Evolutionary conservation across 2,113 vertebrate genomes (phyloP), one percentile per base, ranked within the genome.

Genomic region (Ranitomeya variabilis): DNA sequence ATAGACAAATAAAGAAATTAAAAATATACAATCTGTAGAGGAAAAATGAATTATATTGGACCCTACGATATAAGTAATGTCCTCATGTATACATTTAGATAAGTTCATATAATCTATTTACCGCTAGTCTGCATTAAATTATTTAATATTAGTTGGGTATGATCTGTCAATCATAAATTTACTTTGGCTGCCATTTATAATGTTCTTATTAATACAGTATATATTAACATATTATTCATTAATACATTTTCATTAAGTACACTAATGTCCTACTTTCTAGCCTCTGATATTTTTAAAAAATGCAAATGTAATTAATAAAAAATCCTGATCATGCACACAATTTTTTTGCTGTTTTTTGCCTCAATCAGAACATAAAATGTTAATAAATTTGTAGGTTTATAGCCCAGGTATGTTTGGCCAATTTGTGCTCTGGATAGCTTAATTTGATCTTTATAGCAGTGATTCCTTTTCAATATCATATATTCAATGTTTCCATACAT

Each of bases 111-210:
- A n/a, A n/a, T 73, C 13, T 9, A 73, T 0, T 37, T 8, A 19
- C 14, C 8, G 26, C 14, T 16, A 74, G 31, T 45, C 37, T 45
- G 45, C 71, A 19, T 74, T 74, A 74, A 74, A 45, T 8, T 31
- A 14, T 19, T 74, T 7, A 74, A 74, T 45, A 74, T 74, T 74
- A 74, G 8, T 74, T 45, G 45, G 71, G 45, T 16, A 74, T 18
- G 71, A 74, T 16, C 71, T 74, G 71, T 74, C 71, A 74, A 74
- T 74, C 71, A 74, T 74, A 45, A 74, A 37, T 74, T 16, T 74
- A 45, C 69, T 73, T 73, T 73, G 14, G 16, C 31, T 18, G 31
- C 15, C 71, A 74, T 7, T 45, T 45, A 74, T 8, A 19, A 45
- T 74, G 7, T 74, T 74, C 31, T 18, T 45, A 19, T 45, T 74